A percentile compares a stretch with the other conserved stretches of the same genome.
Evolutionary conservation across 2,888 invertebrate species (phyloP).

Genomic region (Micropterix aruncella): DNA sequence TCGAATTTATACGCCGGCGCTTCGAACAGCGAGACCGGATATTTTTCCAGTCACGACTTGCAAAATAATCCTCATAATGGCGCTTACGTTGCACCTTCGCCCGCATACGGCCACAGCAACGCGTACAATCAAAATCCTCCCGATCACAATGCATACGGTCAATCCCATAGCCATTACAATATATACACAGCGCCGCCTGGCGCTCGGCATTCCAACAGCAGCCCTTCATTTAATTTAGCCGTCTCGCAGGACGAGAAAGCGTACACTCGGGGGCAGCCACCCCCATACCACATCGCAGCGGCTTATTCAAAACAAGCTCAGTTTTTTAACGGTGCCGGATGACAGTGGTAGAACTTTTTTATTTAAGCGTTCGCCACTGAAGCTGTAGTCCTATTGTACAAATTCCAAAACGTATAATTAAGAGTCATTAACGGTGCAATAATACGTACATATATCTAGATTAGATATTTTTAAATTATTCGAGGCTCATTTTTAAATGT

Average conservation of each 20-base stretch:
- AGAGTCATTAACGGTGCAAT: no score
- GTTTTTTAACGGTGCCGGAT: slow-evolving; percentile 41
- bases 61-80: slow-evolving; percentile 26
- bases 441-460: background rate
- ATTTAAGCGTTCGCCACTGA: background rate
- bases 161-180: slow-evolving; percentile 32
- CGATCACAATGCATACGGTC: slow-evolving; percentile 33
- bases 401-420: no score
- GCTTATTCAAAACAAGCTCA: slow-evolving; percentile 69
- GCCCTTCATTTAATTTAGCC: slow-evolving; percentile 9
- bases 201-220: slow-evolving; percentile 30
- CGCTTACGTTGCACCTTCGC: slow-evolving; percentile 32
- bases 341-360: slow-evolving; percentile 13
- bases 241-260: slow-evolving; percentile 15
- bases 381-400: background rate
- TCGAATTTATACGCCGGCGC: slow-evolving; percentile 32
- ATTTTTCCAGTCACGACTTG: slow-evolving; percentile 22
- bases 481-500: no score
- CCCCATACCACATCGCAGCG: slow-evolving; percentile 75
- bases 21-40: slow-evolving; percentile 26
- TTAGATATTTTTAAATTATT: background rate
- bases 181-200: slow-evolving; percentile 32
- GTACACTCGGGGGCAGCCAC: slow-evolving; percentile 43
- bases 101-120: slow-evolving; percentile 11
- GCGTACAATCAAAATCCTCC: slow-evolving; percentile 30